These are phyloP conservation scores for Boulengeromyrus knoepffleri DNA, from an alignment of 2,113 vertebrate species.

Conservation along the genomic window DNA sequence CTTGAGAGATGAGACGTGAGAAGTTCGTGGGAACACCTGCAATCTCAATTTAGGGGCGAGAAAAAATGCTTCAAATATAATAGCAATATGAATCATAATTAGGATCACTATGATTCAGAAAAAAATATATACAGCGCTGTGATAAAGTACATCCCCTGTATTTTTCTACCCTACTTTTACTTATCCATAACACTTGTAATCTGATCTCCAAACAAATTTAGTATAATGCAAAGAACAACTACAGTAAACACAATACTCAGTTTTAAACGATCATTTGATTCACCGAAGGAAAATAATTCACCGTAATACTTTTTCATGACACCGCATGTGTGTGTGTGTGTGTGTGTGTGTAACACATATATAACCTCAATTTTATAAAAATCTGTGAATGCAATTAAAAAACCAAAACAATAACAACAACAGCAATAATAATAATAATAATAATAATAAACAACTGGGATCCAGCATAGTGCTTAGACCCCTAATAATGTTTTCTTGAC, in stretches of 20 bases:
- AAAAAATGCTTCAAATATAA: background rate
- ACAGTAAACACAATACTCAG: background rate
- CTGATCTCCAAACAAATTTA: background rate
- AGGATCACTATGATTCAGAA: background rate
- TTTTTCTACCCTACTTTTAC: background rate
- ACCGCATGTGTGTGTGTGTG: background rate
- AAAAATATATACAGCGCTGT: no score
- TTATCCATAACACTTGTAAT: background rate
- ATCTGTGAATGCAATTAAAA: background rate
- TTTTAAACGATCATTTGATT: background rate
- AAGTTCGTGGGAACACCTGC: background rate
- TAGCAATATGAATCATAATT: background rate
- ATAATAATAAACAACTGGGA: background rate
- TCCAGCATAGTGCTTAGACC: background rate
- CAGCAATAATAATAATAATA: background rate
- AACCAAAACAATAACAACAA: background rate
- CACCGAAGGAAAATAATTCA: background rate
- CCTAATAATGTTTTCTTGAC: background rate
- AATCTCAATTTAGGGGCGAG: background rate
- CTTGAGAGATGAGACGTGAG: background rate
- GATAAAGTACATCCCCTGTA: background rate
- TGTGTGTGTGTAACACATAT: background rate
- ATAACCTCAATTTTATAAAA: background rate
- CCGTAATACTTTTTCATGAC: background rate
- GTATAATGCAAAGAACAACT: background rate